Percentiles rank a stretch among this genome's conserved stretches.
Conservation (phyloP, 2,888 invertebrate genomes). For the Cabera pusaria region DNA sequence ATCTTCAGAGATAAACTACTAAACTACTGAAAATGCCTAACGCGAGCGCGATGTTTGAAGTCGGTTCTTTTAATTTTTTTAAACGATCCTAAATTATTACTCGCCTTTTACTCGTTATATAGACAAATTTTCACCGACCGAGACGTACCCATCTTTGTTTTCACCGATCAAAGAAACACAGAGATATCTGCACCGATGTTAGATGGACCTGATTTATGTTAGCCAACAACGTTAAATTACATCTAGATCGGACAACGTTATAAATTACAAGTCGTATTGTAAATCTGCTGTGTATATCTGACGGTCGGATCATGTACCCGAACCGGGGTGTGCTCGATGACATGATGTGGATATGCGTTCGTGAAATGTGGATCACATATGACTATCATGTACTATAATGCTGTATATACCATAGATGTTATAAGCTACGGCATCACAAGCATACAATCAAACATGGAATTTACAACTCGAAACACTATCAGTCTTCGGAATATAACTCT, state of each 20-base stretch:
- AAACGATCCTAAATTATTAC: no score
- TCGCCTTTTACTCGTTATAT: no score
- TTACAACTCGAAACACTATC: no score
- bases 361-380: slow-evolving; percentile 26
- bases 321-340: slow-evolving; percentile 60
- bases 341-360: slow-evolving; percentile 40
- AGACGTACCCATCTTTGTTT: slow-evolving; percentile 7
- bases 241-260: slow-evolving; percentile 79
- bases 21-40: no score
- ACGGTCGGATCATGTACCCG: slow-evolving; percentile 72
- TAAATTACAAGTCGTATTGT: slow-evolving; percentile 78
- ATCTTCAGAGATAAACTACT: no score
- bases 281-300: slow-evolving; percentile 76
- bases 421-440: no score
- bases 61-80: no score
- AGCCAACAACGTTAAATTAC: slow-evolving; percentile 80
- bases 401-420: no score
- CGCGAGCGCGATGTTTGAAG: no score
- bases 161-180: slow-evolving; percentile 15
- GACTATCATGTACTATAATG: no score
- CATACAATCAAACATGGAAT: no score
- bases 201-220: slow-evolving; percentile 79
- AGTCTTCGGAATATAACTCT: no score
- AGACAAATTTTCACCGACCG: neutral
- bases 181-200: slow-evolving; percentile 51